phyloP scores from a whole-genome alignment of 2,797 vertebrate genomes.

The Ctenopoma multispine region DNA sequence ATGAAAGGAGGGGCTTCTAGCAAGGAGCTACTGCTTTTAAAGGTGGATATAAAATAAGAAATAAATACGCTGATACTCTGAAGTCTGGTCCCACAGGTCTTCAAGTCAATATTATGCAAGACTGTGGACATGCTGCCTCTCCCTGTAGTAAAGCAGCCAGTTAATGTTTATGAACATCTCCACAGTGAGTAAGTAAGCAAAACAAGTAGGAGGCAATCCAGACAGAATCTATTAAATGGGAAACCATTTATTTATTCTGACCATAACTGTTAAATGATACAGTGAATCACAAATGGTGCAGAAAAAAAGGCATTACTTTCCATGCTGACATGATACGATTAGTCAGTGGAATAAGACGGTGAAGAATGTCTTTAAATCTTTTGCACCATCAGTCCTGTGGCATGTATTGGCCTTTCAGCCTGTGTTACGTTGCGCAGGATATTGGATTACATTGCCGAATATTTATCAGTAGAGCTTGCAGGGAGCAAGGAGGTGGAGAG shows the following conservation, averaged over 20 bases:
- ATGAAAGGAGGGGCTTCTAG: constrained; percentile 68
- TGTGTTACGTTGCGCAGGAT: constrained; percentile 41
- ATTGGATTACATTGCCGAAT: constrained; percentile 45
- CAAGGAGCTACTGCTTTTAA: constrained; percentile 59
- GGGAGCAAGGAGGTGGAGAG: constrained; percentile 20
- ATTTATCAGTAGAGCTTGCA: constrained; percentile 39
- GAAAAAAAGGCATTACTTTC: constrained; percentile 14
- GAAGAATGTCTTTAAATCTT: constrained; percentile 48
- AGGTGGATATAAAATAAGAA: constrained; percentile 68
- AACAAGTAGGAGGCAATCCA: constrained; percentile 30
- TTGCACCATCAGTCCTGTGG: constrained; percentile 40
- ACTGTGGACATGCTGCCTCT: constrained; percentile 43
- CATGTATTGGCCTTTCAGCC: constrained; percentile 27
- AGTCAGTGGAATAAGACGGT: constrained; percentile 46
- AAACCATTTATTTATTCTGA: constrained; percentile 10
- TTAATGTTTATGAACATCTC: constrained; percentile 60
- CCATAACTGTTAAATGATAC: constrained; percentile 17
- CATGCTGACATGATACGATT: constrained; percentile 36
- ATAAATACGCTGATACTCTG: constrained; percentile 64
- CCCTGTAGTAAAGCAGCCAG: constrained; percentile 43
- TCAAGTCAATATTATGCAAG: constrained; percentile 69
- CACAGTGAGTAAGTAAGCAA: constrained; percentile 27
- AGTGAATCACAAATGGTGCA: constrained; percentile 12
- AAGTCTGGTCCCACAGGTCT: constrained; percentile 64
- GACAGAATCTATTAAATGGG: constrained; percentile 31